These are phyloP conservation scores for Azorinus chamasolen DNA, from an alignment of 2,888 invertebrate genomes.

Conservation along the genomic window DNA sequence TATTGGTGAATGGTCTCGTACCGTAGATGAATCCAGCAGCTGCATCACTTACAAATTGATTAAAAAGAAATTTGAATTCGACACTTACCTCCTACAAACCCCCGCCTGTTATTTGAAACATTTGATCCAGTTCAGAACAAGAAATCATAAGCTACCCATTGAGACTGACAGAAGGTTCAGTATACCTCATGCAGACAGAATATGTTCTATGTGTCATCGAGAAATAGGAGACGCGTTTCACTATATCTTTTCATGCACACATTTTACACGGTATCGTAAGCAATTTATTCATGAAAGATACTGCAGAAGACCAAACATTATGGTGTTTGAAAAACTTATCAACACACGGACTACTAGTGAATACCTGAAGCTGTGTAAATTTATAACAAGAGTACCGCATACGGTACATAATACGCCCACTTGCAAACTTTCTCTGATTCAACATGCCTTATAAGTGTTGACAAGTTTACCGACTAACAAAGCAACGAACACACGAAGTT, in stretches of 20 bases:
- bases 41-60: slow-evolving; percentile 10
- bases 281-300: too few relatives aligned
- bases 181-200: not conserved
- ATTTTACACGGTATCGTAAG: too few relatives aligned
- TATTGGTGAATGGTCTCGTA: not conserved
- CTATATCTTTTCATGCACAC: slow-evolving; percentile 1
- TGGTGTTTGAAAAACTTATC: too few relatives aligned
- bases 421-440: too few relatives aligned
- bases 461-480: too few relatives aligned
- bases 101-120: not conserved
- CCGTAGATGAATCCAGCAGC: not conserved
- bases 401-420: too few relatives aligned
- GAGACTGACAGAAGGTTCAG: slow-evolving; percentile 5
- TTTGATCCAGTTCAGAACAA: slow-evolving; percentile 14
- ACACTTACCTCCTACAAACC: not conserved
- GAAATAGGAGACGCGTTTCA: slow-evolving; percentile 8
- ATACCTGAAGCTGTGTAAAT: too few relatives aligned
- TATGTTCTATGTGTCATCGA: not conserved
- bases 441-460: too few relatives aligned
- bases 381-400: too few relatives aligned
- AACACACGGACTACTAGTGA: too few relatives aligned
- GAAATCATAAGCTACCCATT: slow-evolving; percentile 4
- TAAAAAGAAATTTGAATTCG: slow-evolving; percentile 3
- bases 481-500: too few relatives aligned
- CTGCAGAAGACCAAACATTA: too few relatives aligned